Percentiles rank a stretch among this genome's conserved stretches.
Conservation (phyloP, 2,797 vertebrate species). For the Betta splendens region DNA sequence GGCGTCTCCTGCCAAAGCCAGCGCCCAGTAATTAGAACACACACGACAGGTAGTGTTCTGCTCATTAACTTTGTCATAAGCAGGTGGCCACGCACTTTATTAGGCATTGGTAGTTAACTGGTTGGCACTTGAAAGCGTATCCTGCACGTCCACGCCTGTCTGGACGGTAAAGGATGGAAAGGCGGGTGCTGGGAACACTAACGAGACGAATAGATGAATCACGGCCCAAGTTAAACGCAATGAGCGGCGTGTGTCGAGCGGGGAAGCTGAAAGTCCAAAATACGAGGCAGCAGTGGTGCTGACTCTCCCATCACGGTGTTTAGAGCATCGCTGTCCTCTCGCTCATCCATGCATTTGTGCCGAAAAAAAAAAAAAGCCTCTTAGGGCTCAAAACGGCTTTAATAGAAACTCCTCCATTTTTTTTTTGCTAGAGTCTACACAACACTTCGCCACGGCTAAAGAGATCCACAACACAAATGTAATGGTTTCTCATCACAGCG, state of each 20-base stretch:
- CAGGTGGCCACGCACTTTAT: constrained; percentile 54
- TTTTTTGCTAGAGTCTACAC: constrained; percentile 39
- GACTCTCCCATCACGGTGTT: constrained; percentile 63
- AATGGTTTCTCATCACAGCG: constrained; percentile 62
- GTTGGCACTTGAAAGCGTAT: constrained; percentile 36
- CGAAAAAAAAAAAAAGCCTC: constrained; percentile 70
- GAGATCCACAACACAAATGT: constrained; percentile 67
- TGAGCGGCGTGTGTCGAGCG: constrained; percentile 28
- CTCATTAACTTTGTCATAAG: constrained; percentile 67
- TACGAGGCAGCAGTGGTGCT: constrained; percentile 64
- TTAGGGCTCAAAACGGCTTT: constrained; percentile 72
- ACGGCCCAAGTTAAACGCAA: constrained; percentile 24
- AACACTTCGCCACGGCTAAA: constrained; percentile 58
- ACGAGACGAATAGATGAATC: constrained; percentile 11
- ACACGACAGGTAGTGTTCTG: constrained; percentile 65
- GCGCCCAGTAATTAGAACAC: constrained; percentile 57
- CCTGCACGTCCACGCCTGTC: constrained; percentile 18
- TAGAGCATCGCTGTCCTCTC: constrained; percentile 56
- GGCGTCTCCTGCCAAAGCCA: constrained; percentile 33
- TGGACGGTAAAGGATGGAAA: constrained; percentile 10
- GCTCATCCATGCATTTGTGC: constrained; percentile 52
- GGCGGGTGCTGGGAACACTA: not conserved
- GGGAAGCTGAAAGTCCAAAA: constrained; percentile 57
- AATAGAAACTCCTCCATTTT: constrained; percentile 59
- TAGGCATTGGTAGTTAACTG: constrained; percentile 38